Percentiles rank a stretch among this genome's conserved stretches.
phyloP scores from a whole-genome alignment of 2,888 invertebrate species.

The Cheilosia grossa region DNA sequence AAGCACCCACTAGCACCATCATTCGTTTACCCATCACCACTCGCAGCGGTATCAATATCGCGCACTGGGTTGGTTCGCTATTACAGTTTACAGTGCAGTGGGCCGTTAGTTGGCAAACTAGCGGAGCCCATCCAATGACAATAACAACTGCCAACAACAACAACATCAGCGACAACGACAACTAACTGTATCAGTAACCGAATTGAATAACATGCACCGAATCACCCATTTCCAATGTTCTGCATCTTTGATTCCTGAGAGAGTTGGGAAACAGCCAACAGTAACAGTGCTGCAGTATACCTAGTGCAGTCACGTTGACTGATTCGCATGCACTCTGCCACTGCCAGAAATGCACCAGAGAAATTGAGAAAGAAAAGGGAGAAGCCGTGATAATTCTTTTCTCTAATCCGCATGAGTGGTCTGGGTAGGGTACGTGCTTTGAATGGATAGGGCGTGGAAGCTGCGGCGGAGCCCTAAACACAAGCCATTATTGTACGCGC shows the following conservation, averaged over 20 bases:
- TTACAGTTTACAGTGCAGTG: constrained; percentile 34
- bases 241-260: constrained; percentile 71
- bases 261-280: constrained; percentile 33
- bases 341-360: constrained; percentile 5
- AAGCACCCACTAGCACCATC: constrained; percentile 41
- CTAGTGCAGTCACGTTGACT: constrained; percentile 57
- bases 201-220: constrained; percentile 73
- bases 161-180: constrained; percentile 55
- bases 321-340: constrained; percentile 29
- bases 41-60: constrained; percentile 49
- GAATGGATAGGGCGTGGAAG: background rate
- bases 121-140: constrained; percentile 46
- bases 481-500: background rate
- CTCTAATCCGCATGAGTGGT: constrained; percentile 36
- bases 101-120: constrained; percentile 58
- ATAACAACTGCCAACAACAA: background rate
- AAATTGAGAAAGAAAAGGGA: constrained; percentile 25
- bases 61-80: constrained; percentile 44
- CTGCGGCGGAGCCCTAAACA: background rate
- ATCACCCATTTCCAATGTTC: constrained; percentile 75
- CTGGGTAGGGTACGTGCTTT: background rate
- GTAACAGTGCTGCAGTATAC: constrained; percentile 7
- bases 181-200: constrained; percentile 73
- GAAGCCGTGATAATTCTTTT: background rate
- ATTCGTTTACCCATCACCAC: constrained; percentile 7